These are phyloP conservation scores for Fulica atra DNA, from an alignment of 2,113 vertebrate genomes.

Conservation along the genomic window DNA sequence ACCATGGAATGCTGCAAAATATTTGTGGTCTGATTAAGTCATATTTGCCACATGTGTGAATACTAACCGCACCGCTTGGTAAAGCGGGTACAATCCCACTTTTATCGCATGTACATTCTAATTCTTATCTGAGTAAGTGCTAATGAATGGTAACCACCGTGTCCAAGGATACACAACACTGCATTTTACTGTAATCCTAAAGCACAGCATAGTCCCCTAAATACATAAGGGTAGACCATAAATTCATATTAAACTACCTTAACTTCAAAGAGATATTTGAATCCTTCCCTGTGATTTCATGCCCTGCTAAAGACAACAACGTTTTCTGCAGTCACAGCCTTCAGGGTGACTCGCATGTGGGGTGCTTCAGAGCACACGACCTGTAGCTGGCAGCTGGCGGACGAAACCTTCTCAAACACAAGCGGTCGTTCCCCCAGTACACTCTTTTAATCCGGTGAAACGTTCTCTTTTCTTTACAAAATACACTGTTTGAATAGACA, in stretches of 20 bases:
- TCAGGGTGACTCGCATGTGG: neutral
- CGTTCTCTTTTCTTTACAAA: neutral
- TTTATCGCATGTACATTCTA: neutral
- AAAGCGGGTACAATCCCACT: slow-evolving; percentile 23
- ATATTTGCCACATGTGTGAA: slow-evolving; percentile 79
- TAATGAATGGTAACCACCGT: neutral
- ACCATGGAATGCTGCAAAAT: slow-evolving; percentile 84
- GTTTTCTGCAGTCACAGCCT: neutral
- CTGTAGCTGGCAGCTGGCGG: neutral
- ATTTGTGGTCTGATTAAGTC: slow-evolving; percentile 84
- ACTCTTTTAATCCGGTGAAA: neutral
- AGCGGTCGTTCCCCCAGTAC: neutral
- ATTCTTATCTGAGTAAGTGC: neutral
- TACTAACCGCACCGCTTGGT: slow-evolving; percentile 65
- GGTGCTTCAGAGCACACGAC: neutral
- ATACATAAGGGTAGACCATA: neutral
- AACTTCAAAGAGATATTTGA: neutral
- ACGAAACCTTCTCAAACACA: neutral
- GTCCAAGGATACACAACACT: neutral
- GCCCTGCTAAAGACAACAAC: neutral
- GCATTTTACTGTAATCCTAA: neutral
- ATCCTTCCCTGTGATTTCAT: neutral
- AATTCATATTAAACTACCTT: neutral
- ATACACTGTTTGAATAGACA: neutral
- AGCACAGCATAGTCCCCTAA: neutral